Conservation (phyloP, 2,888 invertebrate genomes). For the Tenodera sinensis region DNA sequence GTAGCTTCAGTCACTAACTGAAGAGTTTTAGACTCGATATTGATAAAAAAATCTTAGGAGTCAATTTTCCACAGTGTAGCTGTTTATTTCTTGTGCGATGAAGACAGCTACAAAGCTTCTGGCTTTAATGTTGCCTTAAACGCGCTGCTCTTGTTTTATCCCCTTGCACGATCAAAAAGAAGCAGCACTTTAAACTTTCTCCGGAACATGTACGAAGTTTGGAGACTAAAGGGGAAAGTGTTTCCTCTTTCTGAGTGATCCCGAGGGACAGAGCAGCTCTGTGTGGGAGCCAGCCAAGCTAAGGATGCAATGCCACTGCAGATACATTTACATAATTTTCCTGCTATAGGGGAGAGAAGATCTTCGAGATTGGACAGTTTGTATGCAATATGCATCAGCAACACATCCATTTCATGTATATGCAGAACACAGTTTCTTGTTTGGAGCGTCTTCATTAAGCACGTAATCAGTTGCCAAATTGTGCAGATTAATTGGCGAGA, state of each 20-base stretch:
- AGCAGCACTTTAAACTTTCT: background rate
- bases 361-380: background rate
- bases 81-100: no score
- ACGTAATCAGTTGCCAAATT: background rate
- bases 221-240: background rate
- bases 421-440: background rate
- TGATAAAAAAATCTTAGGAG: no score
- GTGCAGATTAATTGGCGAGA: background rate
- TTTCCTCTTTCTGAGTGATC: background rate
- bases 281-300: background rate
- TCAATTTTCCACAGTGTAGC: no score
- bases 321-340: background rate
- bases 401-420: background rate
- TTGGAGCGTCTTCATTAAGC: background rate
- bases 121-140: no score
- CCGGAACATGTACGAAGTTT: background rate
- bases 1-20: no score
- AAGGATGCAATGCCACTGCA: background rate
- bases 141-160: no score
- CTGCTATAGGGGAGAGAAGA: background rate
- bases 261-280: background rate
- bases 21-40: no score
- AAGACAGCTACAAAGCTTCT: no score
- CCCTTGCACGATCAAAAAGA: background rate
- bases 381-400: background rate